A percentile compares a stretch with the other conserved stretches of the same genome.
phyloP scores from a whole-genome alignment of 2,888 invertebrate genomes.

The Pseudococcus longispinus region DNA sequence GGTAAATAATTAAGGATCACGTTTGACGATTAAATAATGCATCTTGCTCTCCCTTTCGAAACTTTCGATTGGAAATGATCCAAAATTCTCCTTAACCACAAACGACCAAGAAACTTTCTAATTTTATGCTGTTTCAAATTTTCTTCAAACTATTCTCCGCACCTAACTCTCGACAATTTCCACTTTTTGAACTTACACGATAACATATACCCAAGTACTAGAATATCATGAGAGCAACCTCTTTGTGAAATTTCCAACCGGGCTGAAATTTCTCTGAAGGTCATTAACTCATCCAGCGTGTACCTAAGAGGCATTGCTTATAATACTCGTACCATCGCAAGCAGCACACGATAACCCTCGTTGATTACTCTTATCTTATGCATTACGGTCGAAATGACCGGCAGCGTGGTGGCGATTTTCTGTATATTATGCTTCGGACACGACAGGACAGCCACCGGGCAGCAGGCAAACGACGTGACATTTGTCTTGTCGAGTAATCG shows the following conservation, averaged over 20 bases:
- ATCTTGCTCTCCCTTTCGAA: too few relatives aligned
- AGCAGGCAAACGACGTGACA: slow-evolving; percentile 6
- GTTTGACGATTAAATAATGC: too few relatives aligned
- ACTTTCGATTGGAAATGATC: too few relatives aligned
- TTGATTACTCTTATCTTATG: neutral
- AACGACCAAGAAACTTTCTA: too few relatives aligned
- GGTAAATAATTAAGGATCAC: too few relatives aligned
- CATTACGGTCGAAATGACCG: neutral
- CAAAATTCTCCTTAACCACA: too few relatives aligned
- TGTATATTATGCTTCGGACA: neutral
- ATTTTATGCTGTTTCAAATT: too few relatives aligned
- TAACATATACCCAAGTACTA: too few relatives aligned
- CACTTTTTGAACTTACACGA: too few relatives aligned
- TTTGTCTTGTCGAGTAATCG: slow-evolving; percentile 18
- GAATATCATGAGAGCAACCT: too few relatives aligned
- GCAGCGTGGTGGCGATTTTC: neutral
- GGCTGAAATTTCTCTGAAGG: neutral
- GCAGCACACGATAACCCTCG: neutral
- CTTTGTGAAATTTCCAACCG: neutral
- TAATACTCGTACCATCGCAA: neutral
- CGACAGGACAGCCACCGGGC: neutral
- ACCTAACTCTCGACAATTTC: too few relatives aligned
- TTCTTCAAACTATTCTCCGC: too few relatives aligned
- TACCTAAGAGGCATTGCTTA: neutral
- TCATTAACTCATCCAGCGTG: neutral